These are phyloP conservation scores for Sympetrum striolatum DNA, from an alignment of 2,888 invertebrate species.

Conservation along the genomic window DNA sequence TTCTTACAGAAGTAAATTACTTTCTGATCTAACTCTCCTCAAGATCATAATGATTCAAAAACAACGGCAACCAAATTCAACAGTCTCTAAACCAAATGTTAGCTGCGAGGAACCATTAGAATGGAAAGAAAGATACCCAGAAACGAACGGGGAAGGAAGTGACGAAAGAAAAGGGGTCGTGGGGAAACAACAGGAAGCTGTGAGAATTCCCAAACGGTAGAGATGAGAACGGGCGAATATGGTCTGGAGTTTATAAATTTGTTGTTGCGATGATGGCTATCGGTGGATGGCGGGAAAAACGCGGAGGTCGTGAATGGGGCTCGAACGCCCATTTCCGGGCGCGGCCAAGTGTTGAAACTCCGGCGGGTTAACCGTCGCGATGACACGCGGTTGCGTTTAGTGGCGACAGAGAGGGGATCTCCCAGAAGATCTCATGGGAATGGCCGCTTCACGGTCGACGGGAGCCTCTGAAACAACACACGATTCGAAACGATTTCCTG, in stretches of 20 bases:
- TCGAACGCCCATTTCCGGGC: not conserved
- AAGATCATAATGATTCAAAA: no score
- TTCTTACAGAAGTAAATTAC: not conserved
- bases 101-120: not conserved
- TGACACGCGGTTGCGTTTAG: not conserved
- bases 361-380: not conserved
- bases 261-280: not conserved
- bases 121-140: not conserved
- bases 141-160: not conserved
- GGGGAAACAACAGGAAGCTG: not conserved
- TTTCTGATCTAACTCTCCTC: not conserved
- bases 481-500: not conserved
- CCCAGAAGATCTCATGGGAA: not conserved
- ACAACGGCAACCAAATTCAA: no score
- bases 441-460: not conserved
- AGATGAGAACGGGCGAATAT: not conserved
- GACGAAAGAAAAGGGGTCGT: not conserved
- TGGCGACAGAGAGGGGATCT: not conserved
- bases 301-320: not conserved
- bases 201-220: not conserved
- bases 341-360: not conserved
- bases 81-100: no score
- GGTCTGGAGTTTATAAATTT: not conserved
- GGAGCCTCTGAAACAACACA: not conserved
- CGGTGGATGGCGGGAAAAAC: not conserved